Conservation (phyloP, 2,797 vertebrate genomes). For the Molossus alvarezi region DNA sequence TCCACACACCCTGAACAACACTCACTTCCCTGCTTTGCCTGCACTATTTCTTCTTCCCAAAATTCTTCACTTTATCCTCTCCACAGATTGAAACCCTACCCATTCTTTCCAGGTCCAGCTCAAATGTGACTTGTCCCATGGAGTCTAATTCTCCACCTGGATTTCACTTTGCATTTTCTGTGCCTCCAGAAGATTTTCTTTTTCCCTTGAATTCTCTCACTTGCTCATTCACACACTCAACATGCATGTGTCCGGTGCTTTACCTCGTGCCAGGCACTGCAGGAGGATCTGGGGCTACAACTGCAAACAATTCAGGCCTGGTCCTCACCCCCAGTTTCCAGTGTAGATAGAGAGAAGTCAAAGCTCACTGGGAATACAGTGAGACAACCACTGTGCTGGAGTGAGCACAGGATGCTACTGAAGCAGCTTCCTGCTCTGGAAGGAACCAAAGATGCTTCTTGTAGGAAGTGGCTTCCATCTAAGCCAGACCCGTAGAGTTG, state of each 20-base stretch:
- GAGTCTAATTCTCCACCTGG: background rate
- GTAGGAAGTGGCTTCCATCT: background rate
- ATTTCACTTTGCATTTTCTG: background rate
- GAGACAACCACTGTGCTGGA: background rate
- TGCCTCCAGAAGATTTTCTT: background rate
- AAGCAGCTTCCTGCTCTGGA: background rate
- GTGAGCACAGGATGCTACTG: background rate
- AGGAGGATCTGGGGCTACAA: background rate
- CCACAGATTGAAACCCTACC: background rate
- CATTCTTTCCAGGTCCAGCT: background rate
- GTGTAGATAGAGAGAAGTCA: background rate
- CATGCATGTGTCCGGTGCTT: rapidly evolving
- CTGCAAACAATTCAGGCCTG: background rate
- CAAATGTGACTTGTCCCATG: background rate
- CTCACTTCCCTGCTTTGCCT: background rate
- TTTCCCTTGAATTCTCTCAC: background rate
- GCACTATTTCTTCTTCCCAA: background rate
- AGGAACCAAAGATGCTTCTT: background rate
- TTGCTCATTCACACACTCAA: background rate
- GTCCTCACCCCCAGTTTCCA: background rate
- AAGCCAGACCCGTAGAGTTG: background rate
- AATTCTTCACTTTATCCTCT: background rate
- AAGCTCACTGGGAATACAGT: background rate
- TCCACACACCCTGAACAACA: background rate
- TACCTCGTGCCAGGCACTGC: rapidly evolving